These are phyloP conservation scores for Dryobates pubescens DNA, from an alignment of 2,797 vertebrate genomes.

Conservation along the genomic window DNA sequence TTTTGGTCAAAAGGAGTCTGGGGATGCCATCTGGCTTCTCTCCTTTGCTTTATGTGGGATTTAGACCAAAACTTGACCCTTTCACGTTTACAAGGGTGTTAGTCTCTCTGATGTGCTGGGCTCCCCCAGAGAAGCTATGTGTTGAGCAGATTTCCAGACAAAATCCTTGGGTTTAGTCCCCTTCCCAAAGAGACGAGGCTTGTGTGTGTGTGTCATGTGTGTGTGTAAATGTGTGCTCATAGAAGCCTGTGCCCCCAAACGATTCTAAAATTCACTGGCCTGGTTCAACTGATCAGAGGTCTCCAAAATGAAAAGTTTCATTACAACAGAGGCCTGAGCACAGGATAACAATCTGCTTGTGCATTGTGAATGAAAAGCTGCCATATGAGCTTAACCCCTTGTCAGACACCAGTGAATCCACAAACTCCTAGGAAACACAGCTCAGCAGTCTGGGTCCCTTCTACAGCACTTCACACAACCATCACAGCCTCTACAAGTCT, in stretches of 20 bases:
- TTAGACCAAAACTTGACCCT: not conserved
- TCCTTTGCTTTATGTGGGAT: not conserved
- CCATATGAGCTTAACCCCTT: not conserved
- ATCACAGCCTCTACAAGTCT: not conserved
- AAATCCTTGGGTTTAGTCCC: not conserved
- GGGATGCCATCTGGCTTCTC: accelerated
- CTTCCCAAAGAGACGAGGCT: not conserved
- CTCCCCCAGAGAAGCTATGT: not conserved
- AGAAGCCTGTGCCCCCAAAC: not conserved
- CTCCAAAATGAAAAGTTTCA: slow-evolving; percentile 22
- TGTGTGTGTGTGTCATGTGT: accelerated
- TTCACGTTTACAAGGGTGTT: not conserved
- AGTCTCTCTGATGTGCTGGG: not conserved
- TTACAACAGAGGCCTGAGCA: not conserved
- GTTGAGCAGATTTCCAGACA: not conserved
- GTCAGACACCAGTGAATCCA: not conserved
- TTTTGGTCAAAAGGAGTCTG: not conserved
- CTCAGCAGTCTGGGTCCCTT: not conserved
- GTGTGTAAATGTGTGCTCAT: not conserved
- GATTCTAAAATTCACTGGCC: not conserved
- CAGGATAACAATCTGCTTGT: not conserved
- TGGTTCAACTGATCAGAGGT: not conserved
- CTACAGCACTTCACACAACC: not conserved
- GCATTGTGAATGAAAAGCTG: not conserved
- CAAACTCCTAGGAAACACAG: slow-evolving; percentile 20